phyloP scores from a whole-genome alignment of 2,113 vertebrate species.

The Hucho hucho region DNA sequence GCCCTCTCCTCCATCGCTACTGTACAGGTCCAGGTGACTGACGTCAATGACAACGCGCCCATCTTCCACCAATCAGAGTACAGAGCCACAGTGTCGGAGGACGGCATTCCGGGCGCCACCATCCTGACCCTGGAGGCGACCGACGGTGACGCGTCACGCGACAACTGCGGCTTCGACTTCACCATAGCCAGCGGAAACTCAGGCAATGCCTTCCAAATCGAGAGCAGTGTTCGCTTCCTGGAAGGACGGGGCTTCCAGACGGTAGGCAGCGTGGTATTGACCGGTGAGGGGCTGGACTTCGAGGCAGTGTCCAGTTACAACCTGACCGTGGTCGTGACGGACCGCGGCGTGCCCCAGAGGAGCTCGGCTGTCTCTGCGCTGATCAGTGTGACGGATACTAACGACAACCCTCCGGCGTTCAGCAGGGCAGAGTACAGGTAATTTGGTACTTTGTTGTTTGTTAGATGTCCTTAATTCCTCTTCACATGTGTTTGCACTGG shows the following conservation, averaged over 20 bases:
- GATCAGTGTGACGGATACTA: constrained; percentile 83
- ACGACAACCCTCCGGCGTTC: constrained; percentile 91
- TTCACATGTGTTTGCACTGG: too few relatives aligned
- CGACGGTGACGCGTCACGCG: constrained; percentile 84
- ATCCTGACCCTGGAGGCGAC: constrained; percentile 84
- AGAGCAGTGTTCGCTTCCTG: constrained; percentile 81
- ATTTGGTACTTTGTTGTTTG: too few relatives aligned
- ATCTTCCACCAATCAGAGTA: constrained; percentile 82
- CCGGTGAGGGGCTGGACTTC: constrained; percentile 85
- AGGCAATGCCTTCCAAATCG: constrained; percentile 89
- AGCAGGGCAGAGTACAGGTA: constrained; percentile 75
- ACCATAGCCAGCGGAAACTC: constrained; percentile 88
- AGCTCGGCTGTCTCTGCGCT: constrained; percentile 83
- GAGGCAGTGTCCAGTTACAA: constrained; percentile 85
- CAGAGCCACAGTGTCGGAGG: constrained; percentile 82
- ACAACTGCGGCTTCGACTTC: constrained; percentile 89
- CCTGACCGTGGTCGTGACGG: constrained; percentile 85
- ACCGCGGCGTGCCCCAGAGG: constrained; percentile 85
- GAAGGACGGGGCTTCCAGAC: constrained; percentile 80
- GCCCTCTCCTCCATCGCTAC: constrained; percentile 81
- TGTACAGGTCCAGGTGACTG: constrained; percentile 86
- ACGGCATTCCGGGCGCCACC: constrained; percentile 84
- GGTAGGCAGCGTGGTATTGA: constrained; percentile 84
- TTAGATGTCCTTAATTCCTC: too few relatives aligned
- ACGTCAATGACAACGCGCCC: constrained; percentile 91